Percentiles rank a stretch among this genome's conserved stretches.
phyloP scores from a whole-genome alignment of 2,888 invertebrate genomes.

The Phyllotreta cruciferae region DNA sequence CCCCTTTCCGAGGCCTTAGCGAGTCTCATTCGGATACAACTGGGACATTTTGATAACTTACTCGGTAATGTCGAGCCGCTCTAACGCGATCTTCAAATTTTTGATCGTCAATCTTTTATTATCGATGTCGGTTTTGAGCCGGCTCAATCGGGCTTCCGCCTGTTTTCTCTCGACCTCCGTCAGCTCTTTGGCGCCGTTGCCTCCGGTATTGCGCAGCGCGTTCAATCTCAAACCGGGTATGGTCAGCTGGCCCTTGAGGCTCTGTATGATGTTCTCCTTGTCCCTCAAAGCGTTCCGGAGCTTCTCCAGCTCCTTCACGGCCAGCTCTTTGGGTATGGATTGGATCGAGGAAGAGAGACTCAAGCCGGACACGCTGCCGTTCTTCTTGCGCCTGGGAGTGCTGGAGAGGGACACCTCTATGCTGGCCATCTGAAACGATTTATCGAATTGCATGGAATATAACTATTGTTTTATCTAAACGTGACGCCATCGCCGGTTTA shows the following conservation, averaged over 20 bases:
- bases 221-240: slow-evolving; percentile 60
- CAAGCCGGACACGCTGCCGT: slow-evolving; percentile 52
- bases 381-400: slow-evolving; percentile 68
- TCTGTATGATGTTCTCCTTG: slow-evolving; percentile 84
- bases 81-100: slow-evolving; percentile 79
- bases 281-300: slow-evolving; percentile 76
- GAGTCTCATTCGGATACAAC: too few species aligned
- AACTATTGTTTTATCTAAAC: too few species aligned
- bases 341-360: slow-evolving; percentile 53
- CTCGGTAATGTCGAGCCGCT: slow-evolving; percentile 88
- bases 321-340: slow-evolving; percentile 57
- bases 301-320: slow-evolving; percentile 71
- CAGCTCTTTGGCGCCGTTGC: slow-evolving; percentile 54
- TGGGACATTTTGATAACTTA: too few species aligned
- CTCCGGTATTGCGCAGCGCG: slow-evolving; percentile 38
- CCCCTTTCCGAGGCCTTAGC: too few species aligned
- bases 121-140: slow-evolving; percentile 74
- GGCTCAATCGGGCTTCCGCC: slow-evolving; percentile 67
- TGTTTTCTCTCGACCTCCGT: slow-evolving; percentile 66
- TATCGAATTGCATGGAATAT: too few species aligned
- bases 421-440: slow-evolving; percentile 73
- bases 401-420: slow-evolving; percentile 81
- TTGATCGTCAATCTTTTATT: slow-evolving; percentile 80
- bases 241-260: slow-evolving; percentile 72
- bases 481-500: too few species aligned